Evolutionary conservation across 2,797 vertebrate species (phyloP), one percentile per base, ranked within the genome.

Genomic region (Mareca penelope): DNA sequence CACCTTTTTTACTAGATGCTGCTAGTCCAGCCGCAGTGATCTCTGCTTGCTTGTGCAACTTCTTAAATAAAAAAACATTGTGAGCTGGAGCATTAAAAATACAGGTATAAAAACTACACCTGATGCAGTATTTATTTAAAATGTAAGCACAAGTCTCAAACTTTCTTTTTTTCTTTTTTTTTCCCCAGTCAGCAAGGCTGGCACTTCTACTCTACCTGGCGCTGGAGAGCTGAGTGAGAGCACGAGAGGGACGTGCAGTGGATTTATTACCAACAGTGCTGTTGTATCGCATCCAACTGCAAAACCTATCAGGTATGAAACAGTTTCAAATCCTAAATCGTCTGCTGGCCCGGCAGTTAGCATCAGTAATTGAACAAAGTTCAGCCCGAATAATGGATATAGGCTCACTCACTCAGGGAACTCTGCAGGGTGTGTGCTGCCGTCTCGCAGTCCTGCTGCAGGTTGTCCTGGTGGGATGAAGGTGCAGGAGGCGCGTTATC

Each of bases 221-320:
- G 3, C 68, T 28, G 19, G 29, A 56, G 55, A 84, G 44, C 56
- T 21, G 59, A 13, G 15, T 7, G 70, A 18, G 61, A 55, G 80
- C 68, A 1, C 7, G 83, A 89, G 75, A 63, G 39, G 71, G 73
- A 86, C 78, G 68, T 64, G 26, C 40, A 35, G 33, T 5, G 23
- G 37, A 69, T 59, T 57, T 42, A 14, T 48, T 17, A 59, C 10
- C 80, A 79, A 52, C 37, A 46, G 5, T 0, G 7, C 35, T 7
- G 15, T 12, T 84, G 64, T 83, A 84, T 84, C 63, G 18, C 55
- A 88, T 55, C 55, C 76, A 81, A 33, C 59, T 88, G 91, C 70
- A 88, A 85, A 93, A 89, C 78, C 1, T 85, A 75, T 26, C 67
- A 26, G 23, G 57, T 59, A 80, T 67, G 55, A 91, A 94, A 85